Conservation (phyloP, 2,797 vertebrate species). For the Micrastur ruficollis region DNA sequence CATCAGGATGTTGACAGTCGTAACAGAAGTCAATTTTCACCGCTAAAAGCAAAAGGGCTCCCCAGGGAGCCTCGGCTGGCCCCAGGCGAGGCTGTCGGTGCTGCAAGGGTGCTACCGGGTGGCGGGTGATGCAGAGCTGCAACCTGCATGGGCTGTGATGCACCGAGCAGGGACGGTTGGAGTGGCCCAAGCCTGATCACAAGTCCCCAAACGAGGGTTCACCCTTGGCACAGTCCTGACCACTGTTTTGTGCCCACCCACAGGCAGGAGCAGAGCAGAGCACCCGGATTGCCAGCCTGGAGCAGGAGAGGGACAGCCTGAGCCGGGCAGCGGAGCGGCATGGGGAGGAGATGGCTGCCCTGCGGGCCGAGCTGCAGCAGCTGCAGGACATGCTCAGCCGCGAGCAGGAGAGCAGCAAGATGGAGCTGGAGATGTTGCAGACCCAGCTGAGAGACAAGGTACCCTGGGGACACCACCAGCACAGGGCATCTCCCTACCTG, state of each 20-base stretch:
- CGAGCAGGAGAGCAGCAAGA: conserved; percentile 73
- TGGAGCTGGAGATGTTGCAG: conserved; percentile 71
- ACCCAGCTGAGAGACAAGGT: conserved; percentile 84
- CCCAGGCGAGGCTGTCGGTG: neutral
- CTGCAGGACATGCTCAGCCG: conserved; percentile 71
- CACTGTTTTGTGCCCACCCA: neutral
- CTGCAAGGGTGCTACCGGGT: neutral
- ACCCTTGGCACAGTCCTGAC: fast-evolving
- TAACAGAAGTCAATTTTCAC: neutral
- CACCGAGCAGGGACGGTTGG: fast-evolving
- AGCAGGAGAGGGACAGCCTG: conserved; percentile 79
- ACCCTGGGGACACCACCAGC: fast-evolving
- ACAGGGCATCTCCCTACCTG: neutral
- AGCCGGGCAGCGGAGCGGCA: conserved; percentile 65
- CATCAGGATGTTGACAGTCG: neutral
- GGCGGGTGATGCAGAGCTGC: neutral
- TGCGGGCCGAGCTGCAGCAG: conserved; percentile 76
- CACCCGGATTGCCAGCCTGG: conserved; percentile 70
- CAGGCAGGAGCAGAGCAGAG: conserved; percentile 77
- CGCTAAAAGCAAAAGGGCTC: neutral
- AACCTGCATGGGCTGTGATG: fast-evolving
- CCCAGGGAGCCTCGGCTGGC: fast-evolving
- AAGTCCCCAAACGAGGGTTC: neutral
- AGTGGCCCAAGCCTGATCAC: neutral
- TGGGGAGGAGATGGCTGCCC: conserved; percentile 68